phyloP scores from a whole-genome alignment of 2,113 vertebrate genomes.

The Pitta sordida region DNA sequence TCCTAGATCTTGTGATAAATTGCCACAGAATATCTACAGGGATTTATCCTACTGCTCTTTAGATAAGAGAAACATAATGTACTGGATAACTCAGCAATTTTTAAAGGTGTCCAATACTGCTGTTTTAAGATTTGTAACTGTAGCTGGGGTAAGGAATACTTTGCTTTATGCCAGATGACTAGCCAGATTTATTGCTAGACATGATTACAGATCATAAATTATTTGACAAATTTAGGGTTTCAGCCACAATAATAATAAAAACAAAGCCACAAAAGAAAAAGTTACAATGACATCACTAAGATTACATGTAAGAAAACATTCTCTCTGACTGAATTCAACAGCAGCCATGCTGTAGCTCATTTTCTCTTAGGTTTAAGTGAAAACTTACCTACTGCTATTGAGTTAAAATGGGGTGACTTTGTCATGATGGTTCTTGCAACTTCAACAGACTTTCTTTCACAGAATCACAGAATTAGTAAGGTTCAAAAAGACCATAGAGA shows the following conservation, averaged over 20 bases:
- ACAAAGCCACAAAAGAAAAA: not conserved
- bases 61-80: not conserved
- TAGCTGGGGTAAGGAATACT: not conserved
- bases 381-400: not conserved
- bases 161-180: not conserved
- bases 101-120: not conserved
- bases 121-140: not conserved
- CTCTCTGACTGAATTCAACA: not conserved
- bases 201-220: not conserved
- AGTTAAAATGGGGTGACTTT: not conserved
- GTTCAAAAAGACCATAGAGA: too few relatives aligned
- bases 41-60: not conserved
- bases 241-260: not conserved
- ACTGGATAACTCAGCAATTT: not conserved
- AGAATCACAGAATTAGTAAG: too few relatives aligned
- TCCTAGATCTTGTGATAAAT: not conserved
- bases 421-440: not conserved
- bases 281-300: not conserved
- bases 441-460: not conserved
- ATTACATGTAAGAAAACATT: not conserved
- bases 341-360: not conserved
- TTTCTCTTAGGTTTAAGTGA: not conserved
- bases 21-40: not conserved
- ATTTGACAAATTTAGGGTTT: not conserved
- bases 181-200: not conserved